Evolutionary conservation across 2,113 vertebrate species (phyloP).

Genomic region (Tychaedon coryphoeus): DNA sequence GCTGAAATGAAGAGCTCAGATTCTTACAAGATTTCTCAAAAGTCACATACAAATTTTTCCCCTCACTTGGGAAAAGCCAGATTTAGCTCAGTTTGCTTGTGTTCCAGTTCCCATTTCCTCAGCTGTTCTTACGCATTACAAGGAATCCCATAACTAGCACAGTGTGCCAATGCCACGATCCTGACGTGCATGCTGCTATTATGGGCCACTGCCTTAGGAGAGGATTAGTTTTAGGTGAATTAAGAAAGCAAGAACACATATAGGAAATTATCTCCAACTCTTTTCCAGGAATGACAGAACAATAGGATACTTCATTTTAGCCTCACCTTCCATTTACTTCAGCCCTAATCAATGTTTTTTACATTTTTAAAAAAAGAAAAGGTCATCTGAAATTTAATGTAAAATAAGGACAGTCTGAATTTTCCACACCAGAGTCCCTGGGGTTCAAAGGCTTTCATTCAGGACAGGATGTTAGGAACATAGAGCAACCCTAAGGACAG

Average conservation of each 20-base stretch:
- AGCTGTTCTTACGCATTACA: background rate
- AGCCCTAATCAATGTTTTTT: background rate
- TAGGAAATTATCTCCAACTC: background rate
- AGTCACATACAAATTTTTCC: background rate
- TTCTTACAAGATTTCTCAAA: background rate
- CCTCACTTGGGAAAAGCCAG: background rate
- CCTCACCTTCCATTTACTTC: background rate
- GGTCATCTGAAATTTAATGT: background rate
- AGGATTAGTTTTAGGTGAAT: background rate
- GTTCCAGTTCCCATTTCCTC: background rate
- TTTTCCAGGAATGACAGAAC: background rate
- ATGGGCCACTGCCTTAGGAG: constrained; percentile 1
- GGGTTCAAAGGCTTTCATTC: background rate
- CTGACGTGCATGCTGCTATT: background rate
- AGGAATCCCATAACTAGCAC: background rate
- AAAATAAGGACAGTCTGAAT: background rate
- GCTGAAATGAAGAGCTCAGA: background rate
- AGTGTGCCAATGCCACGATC: background rate
- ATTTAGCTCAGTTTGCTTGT: background rate
- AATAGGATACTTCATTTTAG: background rate
- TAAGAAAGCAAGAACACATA: background rate
- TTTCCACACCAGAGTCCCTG: background rate
- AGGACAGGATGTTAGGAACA: background rate
- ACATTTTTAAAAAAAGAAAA: background rate
- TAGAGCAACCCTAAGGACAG: background rate